Percentiles rank a stretch among this genome's conserved stretches.
These are phyloP conservation scores for Pollenia angustigena DNA, from an alignment of 2,888 invertebrate genomes.

Conservation along the genomic window DNA sequence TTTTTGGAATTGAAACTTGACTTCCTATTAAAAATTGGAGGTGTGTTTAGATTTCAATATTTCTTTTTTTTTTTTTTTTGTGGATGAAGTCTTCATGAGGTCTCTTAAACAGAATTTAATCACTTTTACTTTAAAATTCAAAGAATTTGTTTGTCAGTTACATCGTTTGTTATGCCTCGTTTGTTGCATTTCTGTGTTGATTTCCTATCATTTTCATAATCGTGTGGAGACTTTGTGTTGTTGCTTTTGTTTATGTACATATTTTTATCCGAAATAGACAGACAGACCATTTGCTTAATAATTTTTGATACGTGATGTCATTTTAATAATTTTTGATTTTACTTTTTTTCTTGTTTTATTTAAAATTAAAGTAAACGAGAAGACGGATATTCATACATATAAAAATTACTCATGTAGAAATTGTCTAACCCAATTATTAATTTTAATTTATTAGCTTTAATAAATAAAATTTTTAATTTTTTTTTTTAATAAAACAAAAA, in stretches of 20 bases:
- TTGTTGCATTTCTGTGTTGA: conserved; percentile 53
- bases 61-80: conserved; percentile 10
- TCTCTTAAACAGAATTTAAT: conserved; percentile 54
- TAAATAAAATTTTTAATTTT: background rate
- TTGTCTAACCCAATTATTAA: conserved; percentile 67
- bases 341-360: conserved; percentile 21
- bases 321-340: conserved; percentile 63
- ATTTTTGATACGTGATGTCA: conserved; percentile 72
- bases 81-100: no score
- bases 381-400: background rate
- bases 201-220: conserved; percentile 56
- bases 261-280: conserved; percentile 6
- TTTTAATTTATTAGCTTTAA: conserved; percentile 43
- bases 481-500: conserved; percentile 3
- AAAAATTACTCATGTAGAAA: conserved; percentile 61
- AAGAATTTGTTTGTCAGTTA: conserved; percentile 56
- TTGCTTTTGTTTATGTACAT: background rate
- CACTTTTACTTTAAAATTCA: conserved; percentile 57
- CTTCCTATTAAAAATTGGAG: conserved; percentile 50
- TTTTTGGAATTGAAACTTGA: conserved; percentile 45
- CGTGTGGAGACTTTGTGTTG: conserved; percentile 36
- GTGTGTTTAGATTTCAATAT: conserved; percentile 55
- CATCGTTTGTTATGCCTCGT: conserved; percentile 54
- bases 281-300: conserved; percentile 47
- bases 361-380: conserved; percentile 6